Conservation (phyloP, 2,797 vertebrate species). For the Tokudaia muenninki region DNA sequence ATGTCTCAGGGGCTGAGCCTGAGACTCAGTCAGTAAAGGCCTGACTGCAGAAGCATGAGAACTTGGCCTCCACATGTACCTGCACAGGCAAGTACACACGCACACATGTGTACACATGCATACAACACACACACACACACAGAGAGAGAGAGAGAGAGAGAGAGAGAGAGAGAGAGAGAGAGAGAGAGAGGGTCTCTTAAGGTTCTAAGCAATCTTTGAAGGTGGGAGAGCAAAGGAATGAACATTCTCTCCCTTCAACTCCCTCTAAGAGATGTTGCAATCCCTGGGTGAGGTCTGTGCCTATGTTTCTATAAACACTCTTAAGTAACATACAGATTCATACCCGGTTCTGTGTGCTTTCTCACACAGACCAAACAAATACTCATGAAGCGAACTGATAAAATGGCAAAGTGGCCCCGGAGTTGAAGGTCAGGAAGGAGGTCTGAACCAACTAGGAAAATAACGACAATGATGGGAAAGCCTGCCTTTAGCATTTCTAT, state of each 20-base stretch:
- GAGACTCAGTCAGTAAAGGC: neutral
- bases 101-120: neutral
- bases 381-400: neutral
- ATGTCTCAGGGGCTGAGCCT: neutral
- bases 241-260: neutral
- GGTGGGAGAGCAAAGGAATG: neutral
- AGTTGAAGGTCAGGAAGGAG: neutral
- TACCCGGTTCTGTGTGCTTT: neutral
- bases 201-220: neutral
- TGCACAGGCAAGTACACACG: neutral
- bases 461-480: neutral
- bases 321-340: neutral
- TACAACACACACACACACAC: too few species aligned
- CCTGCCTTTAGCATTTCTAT: neutral
- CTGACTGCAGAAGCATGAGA: neutral
- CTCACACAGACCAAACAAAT: neutral
- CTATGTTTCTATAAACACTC: neutral
- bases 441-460: neutral
- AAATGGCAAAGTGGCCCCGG: too few species aligned
- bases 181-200: too few species aligned
- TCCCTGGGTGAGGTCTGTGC: neutral
- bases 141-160: too few species aligned
- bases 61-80: neutral
- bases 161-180: too few species aligned
- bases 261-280: neutral